A percentile compares a stretch with the other conserved stretches of the same genome.
These are phyloP conservation scores for Eciton burchellii DNA, from an alignment of 1,140 invertebrate genomes.

Conservation along the genomic window DNA sequence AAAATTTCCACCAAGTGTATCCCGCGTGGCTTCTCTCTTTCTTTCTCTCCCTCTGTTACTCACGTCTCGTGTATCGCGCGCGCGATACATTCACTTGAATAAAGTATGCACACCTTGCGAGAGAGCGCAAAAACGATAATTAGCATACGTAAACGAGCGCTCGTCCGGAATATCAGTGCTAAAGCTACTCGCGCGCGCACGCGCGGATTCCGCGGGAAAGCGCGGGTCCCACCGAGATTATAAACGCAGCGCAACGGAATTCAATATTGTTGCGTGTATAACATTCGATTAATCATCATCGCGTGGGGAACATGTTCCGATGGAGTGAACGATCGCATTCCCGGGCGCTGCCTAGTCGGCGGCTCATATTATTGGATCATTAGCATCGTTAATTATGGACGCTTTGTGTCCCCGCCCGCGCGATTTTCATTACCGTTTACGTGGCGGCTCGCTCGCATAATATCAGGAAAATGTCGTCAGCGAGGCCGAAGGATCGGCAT, in stretches of 20 bases:
- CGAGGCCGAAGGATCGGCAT: slow-evolving; percentile 17
- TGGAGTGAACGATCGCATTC: slow-evolving; percentile 51
- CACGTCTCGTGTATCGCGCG: neutral
- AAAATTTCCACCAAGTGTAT: neutral
- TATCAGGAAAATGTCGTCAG: slow-evolving; percentile 49
- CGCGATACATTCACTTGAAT: neutral
- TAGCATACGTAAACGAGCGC: slow-evolving; percentile 20
- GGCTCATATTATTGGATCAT: slow-evolving; percentile 56
- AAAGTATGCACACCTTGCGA: neutral
- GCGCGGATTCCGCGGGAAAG: neutral
- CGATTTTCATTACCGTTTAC: slow-evolving; percentile 51
- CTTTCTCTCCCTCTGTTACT: slow-evolving; percentile 8
- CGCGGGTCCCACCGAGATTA: slow-evolving; percentile 38
- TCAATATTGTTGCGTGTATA: slow-evolving; percentile 49
- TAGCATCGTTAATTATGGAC: slow-evolving; percentile 54
- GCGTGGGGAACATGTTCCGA: slow-evolving; percentile 24
- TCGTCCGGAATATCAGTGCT: slow-evolving; percentile 7
- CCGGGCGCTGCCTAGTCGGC: slow-evolving; percentile 13
- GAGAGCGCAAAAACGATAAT: slow-evolving; percentile 23
- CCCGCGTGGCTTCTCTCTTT: neutral
- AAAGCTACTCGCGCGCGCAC: slow-evolving; percentile 12
- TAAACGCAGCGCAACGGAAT: slow-evolving; percentile 35
- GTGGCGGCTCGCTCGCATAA: slow-evolving; percentile 30
- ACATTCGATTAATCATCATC: slow-evolving; percentile 60
- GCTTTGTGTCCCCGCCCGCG: slow-evolving; percentile 15